Percentiles rank a stretch among this genome's conserved stretches.
Evolutionary conservation across 2,113 vertebrate species (phyloP).

Genomic region (Petroica traversi): DNA sequence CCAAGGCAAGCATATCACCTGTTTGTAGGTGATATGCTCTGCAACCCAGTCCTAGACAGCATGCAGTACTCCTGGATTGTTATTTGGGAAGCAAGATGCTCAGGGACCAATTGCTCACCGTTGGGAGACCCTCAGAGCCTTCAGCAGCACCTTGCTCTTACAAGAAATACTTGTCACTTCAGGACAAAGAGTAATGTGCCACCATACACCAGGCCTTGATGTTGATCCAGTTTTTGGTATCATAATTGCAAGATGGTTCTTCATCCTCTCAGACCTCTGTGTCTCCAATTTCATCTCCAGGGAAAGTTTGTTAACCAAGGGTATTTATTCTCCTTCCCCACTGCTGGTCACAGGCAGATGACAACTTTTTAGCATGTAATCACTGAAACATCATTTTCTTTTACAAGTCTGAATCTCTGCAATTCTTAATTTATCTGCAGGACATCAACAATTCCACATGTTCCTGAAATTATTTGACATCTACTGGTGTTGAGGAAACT

Average conservation of each 20-base stretch:
- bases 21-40: accelerated
- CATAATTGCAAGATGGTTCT: accelerated
- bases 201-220: background rate
- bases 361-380: background rate
- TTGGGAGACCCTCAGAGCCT: background rate
- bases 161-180: background rate
- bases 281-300: background rate
- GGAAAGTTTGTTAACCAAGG: background rate
- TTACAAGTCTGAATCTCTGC: background rate
- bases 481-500: background rate
- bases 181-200: background rate
- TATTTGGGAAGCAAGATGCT: background rate
- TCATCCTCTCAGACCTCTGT: background rate
- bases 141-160: background rate
- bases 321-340: background rate
- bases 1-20: background rate
- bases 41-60: background rate
- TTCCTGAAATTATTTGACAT: background rate
- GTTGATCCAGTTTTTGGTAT: background rate
- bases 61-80: accelerated
- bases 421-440: background rate
- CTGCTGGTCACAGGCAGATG: background rate
- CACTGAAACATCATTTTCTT: background rate
- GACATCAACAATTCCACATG: background rate
- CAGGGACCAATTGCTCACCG: accelerated